A percentile compares a stretch with the other conserved stretches of the same genome.
Conservation (phyloP, 2,113 vertebrate genomes). For the Euleptes europaea region DNA sequence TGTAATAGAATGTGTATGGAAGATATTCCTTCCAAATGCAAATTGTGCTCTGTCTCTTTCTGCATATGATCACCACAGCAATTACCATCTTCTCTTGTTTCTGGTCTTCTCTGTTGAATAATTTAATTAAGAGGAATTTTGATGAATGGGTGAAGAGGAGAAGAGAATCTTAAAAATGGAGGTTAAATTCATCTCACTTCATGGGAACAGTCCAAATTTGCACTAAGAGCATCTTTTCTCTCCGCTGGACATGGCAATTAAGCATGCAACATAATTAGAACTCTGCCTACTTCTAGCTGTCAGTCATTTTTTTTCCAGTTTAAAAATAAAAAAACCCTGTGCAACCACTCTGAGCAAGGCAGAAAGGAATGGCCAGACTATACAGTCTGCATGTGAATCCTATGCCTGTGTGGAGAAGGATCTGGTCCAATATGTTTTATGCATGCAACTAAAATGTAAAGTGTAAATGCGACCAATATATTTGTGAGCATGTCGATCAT, state of each 20-base stretch:
- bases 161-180: background rate
- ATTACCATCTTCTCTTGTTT: background rate
- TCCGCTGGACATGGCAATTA: background rate
- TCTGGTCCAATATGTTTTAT: background rate
- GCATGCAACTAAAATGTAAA: background rate
- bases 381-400: background rate
- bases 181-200: background rate
- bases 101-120: background rate
- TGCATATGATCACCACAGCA: background rate
- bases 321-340: background rate
- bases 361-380: background rate
- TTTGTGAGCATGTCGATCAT: background rate
- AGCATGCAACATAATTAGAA: background rate
- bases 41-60: background rate
- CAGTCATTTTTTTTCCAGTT: background rate
- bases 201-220: background rate
- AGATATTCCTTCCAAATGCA: background rate
- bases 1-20: background rate
- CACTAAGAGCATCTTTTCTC: background rate
- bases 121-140: conserved; percentile 1
- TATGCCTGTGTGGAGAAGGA: background rate
- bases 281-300: background rate
- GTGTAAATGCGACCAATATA: background rate
- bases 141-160: background rate
- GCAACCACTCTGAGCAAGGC: background rate